Conservation (phyloP, 2,113 vertebrate genomes). For the human (Homo sapiens) region DNA sequence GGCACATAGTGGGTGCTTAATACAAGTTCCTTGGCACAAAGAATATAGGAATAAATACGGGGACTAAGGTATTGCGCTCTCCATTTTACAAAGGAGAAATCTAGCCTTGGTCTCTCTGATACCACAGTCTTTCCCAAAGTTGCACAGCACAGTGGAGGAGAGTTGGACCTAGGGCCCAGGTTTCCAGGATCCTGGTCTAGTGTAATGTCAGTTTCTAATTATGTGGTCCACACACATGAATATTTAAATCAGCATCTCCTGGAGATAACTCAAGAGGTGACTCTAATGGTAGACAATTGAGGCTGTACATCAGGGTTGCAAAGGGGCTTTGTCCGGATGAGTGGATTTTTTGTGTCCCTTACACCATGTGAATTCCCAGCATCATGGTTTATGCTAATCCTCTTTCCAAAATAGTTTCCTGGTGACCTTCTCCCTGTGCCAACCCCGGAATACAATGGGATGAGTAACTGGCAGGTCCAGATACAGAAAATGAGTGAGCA, state of each 20-base stretch:
- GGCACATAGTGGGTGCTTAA: neutral
- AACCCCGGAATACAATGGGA: neutral
- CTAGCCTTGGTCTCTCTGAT: neutral
- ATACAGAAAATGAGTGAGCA: neutral
- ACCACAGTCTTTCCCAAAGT: neutral
- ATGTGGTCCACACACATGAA: no score
- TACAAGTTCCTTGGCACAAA: neutral
- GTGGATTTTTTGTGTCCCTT: neutral
- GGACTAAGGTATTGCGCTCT: neutral
- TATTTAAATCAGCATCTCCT: neutral
- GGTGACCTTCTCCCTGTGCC: neutral
- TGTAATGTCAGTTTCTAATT: neutral
- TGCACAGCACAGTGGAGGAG: neutral
- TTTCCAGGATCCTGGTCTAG: neutral
- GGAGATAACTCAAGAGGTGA: neutral
- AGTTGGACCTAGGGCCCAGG: neutral
- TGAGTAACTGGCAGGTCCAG: neutral
- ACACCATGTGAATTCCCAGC: neutral
- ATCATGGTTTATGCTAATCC: neutral
- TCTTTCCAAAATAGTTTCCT: neutral
- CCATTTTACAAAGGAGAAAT: neutral
- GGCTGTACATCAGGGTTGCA: no score
- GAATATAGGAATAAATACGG: neutral
- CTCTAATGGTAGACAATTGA: neutral
- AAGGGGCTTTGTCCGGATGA: neutral